Evolutionary conservation across 2,797 vertebrate genomes (phyloP).

Genomic region (Macropus fuliginosus): DNA sequence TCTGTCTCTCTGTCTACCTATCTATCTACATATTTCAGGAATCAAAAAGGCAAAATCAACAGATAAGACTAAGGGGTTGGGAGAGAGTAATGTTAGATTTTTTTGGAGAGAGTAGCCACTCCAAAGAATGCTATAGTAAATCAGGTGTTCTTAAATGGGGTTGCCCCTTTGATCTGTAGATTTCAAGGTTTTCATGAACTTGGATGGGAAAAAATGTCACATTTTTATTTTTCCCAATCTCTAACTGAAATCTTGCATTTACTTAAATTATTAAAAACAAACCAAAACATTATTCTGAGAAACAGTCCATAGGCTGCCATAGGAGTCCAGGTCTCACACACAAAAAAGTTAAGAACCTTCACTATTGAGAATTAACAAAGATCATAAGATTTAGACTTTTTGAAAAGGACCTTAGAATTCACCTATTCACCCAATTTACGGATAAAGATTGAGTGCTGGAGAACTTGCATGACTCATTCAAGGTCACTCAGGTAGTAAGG

Average conservation of each 20-base stretch:
- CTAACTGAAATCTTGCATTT: not conserved
- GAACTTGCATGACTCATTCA: not conserved
- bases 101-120: not conserved
- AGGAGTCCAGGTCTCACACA: not conserved
- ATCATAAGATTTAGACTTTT: not conserved
- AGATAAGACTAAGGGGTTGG: not conserved
- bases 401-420: not conserved
- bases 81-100: not conserved
- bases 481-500: not conserved
- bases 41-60: not conserved
- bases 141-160: not conserved
- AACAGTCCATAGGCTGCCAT: not conserved
- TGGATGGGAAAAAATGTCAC: not conserved
- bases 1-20: not conserved
- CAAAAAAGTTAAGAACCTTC: not conserved
- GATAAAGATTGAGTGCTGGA: not conserved
- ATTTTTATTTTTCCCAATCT: not conserved
- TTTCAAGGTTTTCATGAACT: not conserved
- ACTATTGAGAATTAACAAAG: not conserved
- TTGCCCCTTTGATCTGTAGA: not conserved
- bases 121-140: not conserved
- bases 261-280: not conserved
- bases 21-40: not conserved
- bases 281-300: not conserved
- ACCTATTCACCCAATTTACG: not conserved